A percentile compares a stretch with the other conserved stretches of the same genome.
Evolutionary conservation across 2,888 invertebrate genomes (phyloP).

Genomic region (Bimastos eiseni): DNA sequence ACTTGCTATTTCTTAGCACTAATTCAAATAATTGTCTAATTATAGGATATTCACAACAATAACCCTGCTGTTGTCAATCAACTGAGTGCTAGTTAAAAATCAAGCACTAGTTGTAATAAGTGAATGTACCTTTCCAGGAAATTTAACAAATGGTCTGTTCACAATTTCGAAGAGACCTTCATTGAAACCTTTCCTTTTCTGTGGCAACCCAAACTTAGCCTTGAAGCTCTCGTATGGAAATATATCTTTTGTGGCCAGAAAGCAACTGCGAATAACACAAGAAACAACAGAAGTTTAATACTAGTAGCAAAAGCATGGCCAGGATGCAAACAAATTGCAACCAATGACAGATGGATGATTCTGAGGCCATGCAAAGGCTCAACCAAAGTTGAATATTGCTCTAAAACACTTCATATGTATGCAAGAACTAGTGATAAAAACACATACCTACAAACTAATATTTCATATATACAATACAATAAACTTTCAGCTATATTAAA

Average conservation of each 20-base stretch:
- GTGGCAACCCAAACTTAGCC: slow-evolving; percentile 76
- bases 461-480: not conserved
- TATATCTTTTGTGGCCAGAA: slow-evolving; percentile 82
- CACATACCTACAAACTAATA: not conserved
- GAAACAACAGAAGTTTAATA: not conserved
- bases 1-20: not conserved
- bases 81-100: not conserved
- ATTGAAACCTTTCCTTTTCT: slow-evolving; percentile 78
- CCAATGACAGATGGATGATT: not conserved
- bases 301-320: not conserved
- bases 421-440: not conserved
- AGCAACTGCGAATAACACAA: slow-evolving; percentile 64
- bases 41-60: not conserved
- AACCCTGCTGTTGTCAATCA: not conserved
- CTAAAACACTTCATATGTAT: not conserved
- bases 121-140: slow-evolving; percentile 34
- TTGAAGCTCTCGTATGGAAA: slow-evolving; percentile 81
- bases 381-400: not conserved
- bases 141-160: slow-evolving; percentile 67
- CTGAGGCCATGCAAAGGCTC: not conserved
- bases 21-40: not conserved
- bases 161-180: slow-evolving; percentile 88
- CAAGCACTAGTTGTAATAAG: slow-evolving; percentile 10
- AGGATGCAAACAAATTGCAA: not conserved
- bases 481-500: not conserved